Evolutionary conservation across 2,113 vertebrate species (phyloP).

Genomic region (Pseudopipra pipra): DNA sequence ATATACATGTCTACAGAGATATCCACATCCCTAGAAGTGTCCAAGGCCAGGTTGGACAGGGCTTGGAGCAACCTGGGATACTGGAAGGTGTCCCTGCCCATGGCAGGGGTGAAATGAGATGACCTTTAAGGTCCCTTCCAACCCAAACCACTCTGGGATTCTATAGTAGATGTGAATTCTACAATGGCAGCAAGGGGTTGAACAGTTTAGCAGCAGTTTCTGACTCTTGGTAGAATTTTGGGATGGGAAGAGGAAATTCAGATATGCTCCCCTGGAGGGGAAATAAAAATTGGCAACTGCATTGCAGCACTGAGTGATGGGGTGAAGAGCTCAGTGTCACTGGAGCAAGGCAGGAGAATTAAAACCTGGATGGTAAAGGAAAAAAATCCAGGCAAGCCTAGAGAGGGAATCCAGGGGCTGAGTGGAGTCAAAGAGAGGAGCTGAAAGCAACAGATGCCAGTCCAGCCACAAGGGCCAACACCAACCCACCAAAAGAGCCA

Average conservation of each 20-base stretch:
- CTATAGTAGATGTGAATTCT: neutral
- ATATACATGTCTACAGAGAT: neutral
- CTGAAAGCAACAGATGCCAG: neutral
- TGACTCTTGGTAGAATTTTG: neutral
- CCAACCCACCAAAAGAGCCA: neutral
- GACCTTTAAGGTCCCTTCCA: neutral
- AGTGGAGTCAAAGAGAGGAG: neutral
- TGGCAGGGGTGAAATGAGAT: neutral
- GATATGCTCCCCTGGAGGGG: neutral
- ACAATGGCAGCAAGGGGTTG: neutral
- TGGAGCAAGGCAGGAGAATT: neutral
- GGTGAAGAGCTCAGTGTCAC: neutral
- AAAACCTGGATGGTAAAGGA: neutral
- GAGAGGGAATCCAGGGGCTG: neutral
- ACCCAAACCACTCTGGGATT: neutral
- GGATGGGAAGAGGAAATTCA: neutral
- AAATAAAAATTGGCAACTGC: neutral
- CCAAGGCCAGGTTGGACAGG: accelerated
- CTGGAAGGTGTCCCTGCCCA: neutral
- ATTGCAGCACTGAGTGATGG: neutral
- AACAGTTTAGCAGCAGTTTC: neutral
- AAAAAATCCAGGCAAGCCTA: neutral
- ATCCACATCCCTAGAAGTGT: neutral
- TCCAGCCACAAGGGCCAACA: neutral
- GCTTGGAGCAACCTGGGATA: neutral